Evolutionary conservation across 2,888 invertebrate genomes (phyloP), one percentile per base, ranked within the genome.

Genomic region (Caenorhabditis afra): DNA sequence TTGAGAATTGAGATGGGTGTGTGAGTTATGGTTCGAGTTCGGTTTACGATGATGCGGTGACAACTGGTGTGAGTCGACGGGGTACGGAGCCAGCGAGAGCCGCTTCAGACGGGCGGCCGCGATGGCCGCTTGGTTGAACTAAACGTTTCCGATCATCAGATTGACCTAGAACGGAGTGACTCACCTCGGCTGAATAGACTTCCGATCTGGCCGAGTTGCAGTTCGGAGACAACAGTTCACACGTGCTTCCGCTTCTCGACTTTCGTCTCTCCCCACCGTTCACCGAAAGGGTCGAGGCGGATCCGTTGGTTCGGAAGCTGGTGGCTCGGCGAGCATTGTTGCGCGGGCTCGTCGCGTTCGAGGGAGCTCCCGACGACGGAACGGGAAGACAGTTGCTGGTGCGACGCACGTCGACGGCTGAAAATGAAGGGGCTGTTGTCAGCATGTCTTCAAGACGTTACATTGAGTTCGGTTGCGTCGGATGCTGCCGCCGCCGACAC

Each of bases 91-190:
- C 62, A 78, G 23, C 0, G 78, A 78, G 23, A 79, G 65, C 37
- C 79, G 68, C 20, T 75, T 79, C 14, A 79, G 70, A 44, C 79
- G 79, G 1, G 74, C 74, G 16, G 79, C 79, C 8, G 79, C 79
- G 39, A 75, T 78, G 10, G 78, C 78, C 1, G 78, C 78, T 52
- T 78, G 74, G 23, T 74, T 79, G 59, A 79, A 74, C 79, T 79
- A 68, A 18, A 77, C 64, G 39, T 41, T 16, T 18, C 1, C 22
- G 41, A 20, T 41, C n/a, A 14, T 16, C 35, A 58, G 23, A 23
- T 20, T 16, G 10, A 18, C 11, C 53, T 45, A 3, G 3, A 29
- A n/a, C n/a, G n/a, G n/a, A n/a, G n/a, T n/a, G n/a, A n/a, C n/a
- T n/a, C 14, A 74, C 74, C 74, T 75, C 74, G n/a, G 59, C 61